A percentile compares a stretch with the other conserved stretches of the same genome.
phyloP scores from a whole-genome alignment of 2,113 vertebrate genomes.

The Saccopteryx leptura region DNA sequence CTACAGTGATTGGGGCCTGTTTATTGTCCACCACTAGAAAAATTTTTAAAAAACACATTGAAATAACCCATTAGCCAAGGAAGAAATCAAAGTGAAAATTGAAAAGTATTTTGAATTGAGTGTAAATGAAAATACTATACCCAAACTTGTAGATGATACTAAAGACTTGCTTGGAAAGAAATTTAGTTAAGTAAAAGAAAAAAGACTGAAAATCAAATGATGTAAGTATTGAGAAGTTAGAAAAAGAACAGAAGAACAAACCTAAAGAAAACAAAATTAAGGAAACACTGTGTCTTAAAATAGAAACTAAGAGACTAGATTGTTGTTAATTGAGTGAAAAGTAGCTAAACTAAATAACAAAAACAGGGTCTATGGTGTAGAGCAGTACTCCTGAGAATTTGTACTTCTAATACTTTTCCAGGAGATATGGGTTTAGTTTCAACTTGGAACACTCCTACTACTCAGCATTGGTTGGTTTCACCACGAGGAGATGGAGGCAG shows the following conservation, averaged over 20 bases:
- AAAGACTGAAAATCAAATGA: background rate
- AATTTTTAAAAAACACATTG: background rate
- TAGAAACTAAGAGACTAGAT: background rate
- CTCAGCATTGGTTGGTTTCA: background rate
- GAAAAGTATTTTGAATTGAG: slow-evolving; percentile 1
- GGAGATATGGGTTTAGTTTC: background rate
- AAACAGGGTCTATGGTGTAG: background rate
- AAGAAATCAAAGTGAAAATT: background rate
- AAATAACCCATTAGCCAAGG: background rate
- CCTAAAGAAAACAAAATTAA: background rate
- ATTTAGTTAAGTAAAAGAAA: background rate
- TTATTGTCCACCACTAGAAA: background rate
- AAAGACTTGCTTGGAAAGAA: background rate
- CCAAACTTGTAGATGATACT: background rate
- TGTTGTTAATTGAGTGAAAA: background rate
- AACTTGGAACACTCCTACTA: background rate
- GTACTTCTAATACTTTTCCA: background rate
- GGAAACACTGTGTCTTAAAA: background rate
- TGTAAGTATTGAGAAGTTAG: background rate
- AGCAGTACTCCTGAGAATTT: background rate
- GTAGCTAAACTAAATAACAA: background rate
- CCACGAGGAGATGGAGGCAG: background rate
- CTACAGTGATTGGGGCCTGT: background rate
- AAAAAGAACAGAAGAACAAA: background rate
- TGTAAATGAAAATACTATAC: background rate